A percentile compares a stretch with the other conserved stretches of the same genome.
These are phyloP conservation scores for Megalopta genalis DNA, from an alignment of 1,140 invertebrate genomes.

Conservation along the genomic window DNA sequence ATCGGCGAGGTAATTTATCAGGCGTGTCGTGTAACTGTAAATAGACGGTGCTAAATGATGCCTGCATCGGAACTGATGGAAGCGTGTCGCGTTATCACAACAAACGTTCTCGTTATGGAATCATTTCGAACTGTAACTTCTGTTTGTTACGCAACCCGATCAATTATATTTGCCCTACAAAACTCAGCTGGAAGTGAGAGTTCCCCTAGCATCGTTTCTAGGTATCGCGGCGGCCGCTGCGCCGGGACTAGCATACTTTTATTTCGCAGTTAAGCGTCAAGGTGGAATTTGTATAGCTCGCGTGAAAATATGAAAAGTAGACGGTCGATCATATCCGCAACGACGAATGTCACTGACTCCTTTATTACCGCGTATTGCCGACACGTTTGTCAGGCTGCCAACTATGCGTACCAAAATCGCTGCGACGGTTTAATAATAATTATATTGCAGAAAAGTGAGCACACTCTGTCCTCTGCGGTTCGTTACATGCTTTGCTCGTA, in stretches of 20 bases:
- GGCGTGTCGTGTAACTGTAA: not conserved
- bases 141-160: slow-evolving; percentile 32
- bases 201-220: slow-evolving; percentile 27
- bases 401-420: not conserved
- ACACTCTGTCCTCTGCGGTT: not conserved
- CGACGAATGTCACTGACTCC: slow-evolving; percentile 16
- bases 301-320: slow-evolving; percentile 3
- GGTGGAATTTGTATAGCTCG: slow-evolving; percentile 7
- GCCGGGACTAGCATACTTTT: slow-evolving; percentile 12
- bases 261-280: not conserved
- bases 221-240: slow-evolving; percentile 4
- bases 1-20: not conserved
- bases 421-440: slow-evolving; percentile 6
- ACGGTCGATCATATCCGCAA: slow-evolving; percentile 18
- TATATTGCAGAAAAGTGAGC: not conserved
- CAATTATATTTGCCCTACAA: slow-evolving; percentile 38
- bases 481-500: not conserved
- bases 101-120: slow-evolving; percentile 8
- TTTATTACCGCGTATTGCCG: slow-evolving; percentile 11
- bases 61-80: not conserved
- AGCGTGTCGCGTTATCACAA: slow-evolving; percentile 9
- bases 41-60: not conserved
- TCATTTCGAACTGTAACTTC: not conserved
- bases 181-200: slow-evolving; percentile 34
- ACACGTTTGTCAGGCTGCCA: slow-evolving; percentile 20